A percentile compares a stretch with the other conserved stretches of the same genome.
These are phyloP conservation scores for Apteryx mantelli DNA, from an alignment of 2,113 vertebrate genomes.

Conservation along the genomic window DNA sequence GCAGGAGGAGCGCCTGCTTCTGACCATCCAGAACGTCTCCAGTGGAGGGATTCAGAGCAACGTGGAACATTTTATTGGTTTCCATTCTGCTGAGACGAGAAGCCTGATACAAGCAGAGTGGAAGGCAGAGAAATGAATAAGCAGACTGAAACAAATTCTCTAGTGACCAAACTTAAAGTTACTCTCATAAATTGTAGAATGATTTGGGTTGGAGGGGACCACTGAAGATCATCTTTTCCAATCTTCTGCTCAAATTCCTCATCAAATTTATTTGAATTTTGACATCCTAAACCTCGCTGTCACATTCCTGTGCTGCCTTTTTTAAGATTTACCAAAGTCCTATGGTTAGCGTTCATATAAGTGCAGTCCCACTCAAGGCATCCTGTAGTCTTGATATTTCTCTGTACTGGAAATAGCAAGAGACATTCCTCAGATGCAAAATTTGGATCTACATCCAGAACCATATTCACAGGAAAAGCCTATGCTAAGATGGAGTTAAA, in stretches of 20 bases:
- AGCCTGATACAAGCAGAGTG: neutral
- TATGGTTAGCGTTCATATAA: neutral
- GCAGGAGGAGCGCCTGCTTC: rapidly evolving
- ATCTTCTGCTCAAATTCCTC: neutral
- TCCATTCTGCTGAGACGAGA: neutral
- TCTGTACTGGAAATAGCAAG: neutral
- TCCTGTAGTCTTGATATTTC: neutral
- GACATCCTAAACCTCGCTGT: neutral
- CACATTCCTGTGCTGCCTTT: neutral
- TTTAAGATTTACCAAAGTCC: neutral
- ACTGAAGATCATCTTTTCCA: neutral
- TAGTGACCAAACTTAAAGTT: neutral
- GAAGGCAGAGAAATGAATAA: neutral
- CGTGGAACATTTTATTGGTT: neutral
- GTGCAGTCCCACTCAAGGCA: neutral
- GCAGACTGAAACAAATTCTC: neutral
- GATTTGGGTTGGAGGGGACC: neutral
- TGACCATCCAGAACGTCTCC: neutral
- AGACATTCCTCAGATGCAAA: neutral
- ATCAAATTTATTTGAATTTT: neutral
- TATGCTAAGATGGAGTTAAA: neutral
- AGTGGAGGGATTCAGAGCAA: neutral
- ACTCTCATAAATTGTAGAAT: neutral
- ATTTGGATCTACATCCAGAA: neutral
- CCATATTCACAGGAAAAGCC: neutral